Base-by-base conservation (phyloP, 2,888 invertebrate species). In the Eueremaeus valkanovi region DNA sequence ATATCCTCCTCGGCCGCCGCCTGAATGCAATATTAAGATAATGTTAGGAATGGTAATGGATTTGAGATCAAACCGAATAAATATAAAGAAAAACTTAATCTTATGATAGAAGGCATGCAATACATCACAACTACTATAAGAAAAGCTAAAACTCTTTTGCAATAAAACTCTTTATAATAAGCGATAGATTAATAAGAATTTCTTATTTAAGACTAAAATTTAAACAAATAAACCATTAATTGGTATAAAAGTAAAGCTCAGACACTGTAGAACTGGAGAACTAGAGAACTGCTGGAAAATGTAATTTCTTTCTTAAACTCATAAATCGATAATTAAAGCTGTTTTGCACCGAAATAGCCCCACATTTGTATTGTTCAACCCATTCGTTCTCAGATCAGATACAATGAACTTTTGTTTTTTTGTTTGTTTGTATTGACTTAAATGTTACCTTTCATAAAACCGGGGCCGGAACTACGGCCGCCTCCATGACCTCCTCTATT, bases 371-470 rank as follows among this genome's bases (percentile, higher is more conserved):
- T 58, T 58, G 24, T 21, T 3, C 5, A 58, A 58, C 21, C 58
- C 24, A 11, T 58, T 27, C 27, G 58, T 24, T 24, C 5, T n/a
- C n/a, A 6, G n/a, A 8, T 45, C 16, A 45, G 45, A 45, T n/a
- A n/a, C 45, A 45, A 18, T 45, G 18, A 55, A 55, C 3, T 27
- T 21, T 55, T 55, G 49, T n/a, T 49, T 49, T 49, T 49, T 49
- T 58, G 58, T 58, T 68, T 68, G 16, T 36, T 29, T 36, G 9
- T 40, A 27, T n/a, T 72, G 16, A 49, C 72, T 27, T 21, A 73
- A 36, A 31, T 76, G 74, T 79, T 79, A 79, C 79, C 79, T 79
- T 79, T 79, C 72, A 77, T 78, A 76, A 78, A 79, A 78, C 78
- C 78, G 21, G 74, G 74, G 68, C 76, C 76, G 63, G 76, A 40